phyloP scores from a whole-genome alignment of 2,888 invertebrate species.

The Polietes domitor region DNA sequence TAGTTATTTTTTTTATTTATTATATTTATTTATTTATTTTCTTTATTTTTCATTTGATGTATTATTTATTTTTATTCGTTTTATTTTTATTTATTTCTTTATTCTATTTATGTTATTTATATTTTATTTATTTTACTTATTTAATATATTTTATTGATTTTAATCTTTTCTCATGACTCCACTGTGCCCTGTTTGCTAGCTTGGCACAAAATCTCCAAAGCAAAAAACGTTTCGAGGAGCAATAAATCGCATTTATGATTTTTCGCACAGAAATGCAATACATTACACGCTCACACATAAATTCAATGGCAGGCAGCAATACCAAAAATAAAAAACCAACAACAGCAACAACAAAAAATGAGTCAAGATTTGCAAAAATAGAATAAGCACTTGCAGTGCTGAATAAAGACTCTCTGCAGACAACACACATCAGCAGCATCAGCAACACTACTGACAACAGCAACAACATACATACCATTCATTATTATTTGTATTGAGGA shows the following conservation, averaged over 20 bases:
- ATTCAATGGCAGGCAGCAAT: no score
- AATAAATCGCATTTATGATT: constrained; percentile 62
- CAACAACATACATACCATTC: constrained; percentile 9
- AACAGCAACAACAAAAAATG: neutral
- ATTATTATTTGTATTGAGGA: constrained; percentile 17
- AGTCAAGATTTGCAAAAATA: constrained; percentile 4
- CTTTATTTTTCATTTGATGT: no score
- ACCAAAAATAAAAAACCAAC: neutral
- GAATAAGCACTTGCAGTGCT: constrained; percentile 6
- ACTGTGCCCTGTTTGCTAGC: neutral
- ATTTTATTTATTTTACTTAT: no score
- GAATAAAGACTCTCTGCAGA: no score
- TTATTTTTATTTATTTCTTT: no score
- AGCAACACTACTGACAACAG: neutral
- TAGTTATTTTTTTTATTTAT: no score
- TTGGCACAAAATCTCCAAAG: neutral
- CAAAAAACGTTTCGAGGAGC: constrained; percentile 44
- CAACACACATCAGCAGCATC: neutral
- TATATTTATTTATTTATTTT: no score
- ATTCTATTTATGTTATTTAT: no score
- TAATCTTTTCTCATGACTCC: neutral
- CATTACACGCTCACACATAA: constrained; percentile 32
- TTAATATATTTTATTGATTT: no score
- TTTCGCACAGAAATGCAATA: constrained; percentile 37
- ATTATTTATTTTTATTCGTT: no score